Percentiles rank a stretch among this genome's conserved stretches.
These are phyloP conservation scores for Acanthosepion pharaonis DNA, from an alignment of 2,888 invertebrate species.

Conservation along the genomic window DNA sequence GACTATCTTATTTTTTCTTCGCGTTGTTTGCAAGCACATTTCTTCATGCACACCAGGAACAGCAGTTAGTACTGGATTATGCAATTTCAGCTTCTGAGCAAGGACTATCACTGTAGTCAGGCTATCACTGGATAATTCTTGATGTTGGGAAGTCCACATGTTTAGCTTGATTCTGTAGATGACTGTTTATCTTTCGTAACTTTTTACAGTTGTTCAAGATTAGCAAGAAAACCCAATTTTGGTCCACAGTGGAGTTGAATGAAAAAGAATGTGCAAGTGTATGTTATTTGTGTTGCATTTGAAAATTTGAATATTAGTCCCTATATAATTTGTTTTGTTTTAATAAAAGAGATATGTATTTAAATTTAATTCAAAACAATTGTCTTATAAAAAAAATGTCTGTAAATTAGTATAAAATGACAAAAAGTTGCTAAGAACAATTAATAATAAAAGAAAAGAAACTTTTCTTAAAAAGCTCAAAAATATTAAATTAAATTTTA, in stretches of 20 bases:
- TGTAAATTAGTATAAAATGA: too few species aligned
- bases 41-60: not conserved
- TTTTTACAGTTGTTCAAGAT: not conserved
- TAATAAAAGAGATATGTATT: too few species aligned
- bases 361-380: too few species aligned
- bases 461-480: too few species aligned
- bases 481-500: too few species aligned
- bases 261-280: not conserved
- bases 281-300: not conserved
- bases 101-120: constrained; percentile 41
- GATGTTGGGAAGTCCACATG: constrained; percentile 35
- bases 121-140: not conserved
- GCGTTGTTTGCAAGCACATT: not conserved
- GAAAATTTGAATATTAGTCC: not conserved
- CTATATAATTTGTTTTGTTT: too few species aligned
- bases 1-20: not conserved
- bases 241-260: not conserved
- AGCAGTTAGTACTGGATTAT: not conserved
- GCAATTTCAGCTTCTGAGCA: constrained; percentile 37
- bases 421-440: too few species aligned
- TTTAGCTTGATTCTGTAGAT: not conserved
- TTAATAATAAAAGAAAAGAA: too few species aligned
- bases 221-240: not conserved
- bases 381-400: too few species aligned
- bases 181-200: not conserved